These are phyloP conservation scores for Parthenolecanium corni DNA, from an alignment of 2,888 invertebrate genomes.

Conservation along the genomic window DNA sequence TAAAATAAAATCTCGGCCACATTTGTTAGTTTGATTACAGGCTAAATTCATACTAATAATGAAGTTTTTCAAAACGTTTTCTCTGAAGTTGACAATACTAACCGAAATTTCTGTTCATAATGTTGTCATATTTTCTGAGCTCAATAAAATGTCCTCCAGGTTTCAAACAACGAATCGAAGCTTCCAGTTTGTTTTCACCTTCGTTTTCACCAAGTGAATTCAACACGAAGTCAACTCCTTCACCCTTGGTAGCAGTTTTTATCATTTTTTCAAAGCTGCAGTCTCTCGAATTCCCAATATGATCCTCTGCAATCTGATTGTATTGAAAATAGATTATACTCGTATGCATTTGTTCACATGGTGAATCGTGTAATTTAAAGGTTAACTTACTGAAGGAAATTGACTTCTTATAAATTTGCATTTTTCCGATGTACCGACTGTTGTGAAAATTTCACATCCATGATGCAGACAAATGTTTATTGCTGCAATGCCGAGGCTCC, in stretches of 20 bases:
- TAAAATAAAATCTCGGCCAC: no score
- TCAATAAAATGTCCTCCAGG: conserved; percentile 60
- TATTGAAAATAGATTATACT: no score
- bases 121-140: conserved; percentile 44
- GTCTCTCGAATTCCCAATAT: conserved; percentile 80
- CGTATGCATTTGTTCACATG: no score
- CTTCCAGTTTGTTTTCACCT: conserved; percentile 80
- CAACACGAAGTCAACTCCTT: conserved; percentile 78
- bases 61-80: no score
- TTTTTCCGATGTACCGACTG: conserved; percentile 55
- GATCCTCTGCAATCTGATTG: conserved; percentile 46
- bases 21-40: no score
- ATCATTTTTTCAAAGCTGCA: conserved; percentile 78
- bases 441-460: conserved; percentile 56
- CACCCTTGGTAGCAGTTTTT: conserved; percentile 62
- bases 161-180: conserved; percentile 51
- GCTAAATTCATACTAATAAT: no score
- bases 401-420: conserved; percentile 48
- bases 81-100: no score
- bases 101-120: neutral
- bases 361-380: no score
- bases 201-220: no score
- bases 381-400: conserved; percentile 44
- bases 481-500: conserved; percentile 67
- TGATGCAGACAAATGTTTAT: conserved; percentile 54